Base-by-base conservation (phyloP, 2,113 vertebrate species). In the Nerophis lumbriciformis region DNA sequence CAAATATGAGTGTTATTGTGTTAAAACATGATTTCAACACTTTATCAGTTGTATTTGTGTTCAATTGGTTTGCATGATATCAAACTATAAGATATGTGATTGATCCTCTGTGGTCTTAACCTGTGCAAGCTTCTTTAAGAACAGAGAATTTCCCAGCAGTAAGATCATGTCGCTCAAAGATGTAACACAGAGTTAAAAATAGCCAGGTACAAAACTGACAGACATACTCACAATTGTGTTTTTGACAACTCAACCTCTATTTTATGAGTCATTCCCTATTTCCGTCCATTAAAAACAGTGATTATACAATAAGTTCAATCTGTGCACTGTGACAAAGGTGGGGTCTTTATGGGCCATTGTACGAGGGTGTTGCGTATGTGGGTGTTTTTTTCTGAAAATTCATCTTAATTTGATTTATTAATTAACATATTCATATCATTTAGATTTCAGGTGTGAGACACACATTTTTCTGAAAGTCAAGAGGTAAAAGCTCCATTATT, bases 311-410 rank as follows among this genome's bases (percentile, higher is more conserved):
- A 69, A 54, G 14, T 72, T 56, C 5, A 52, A 49, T 50, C 21
- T 19, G 48, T 58, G 49, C 12, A 66, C 7, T 53, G 61, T 68
- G 58, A 63, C 44, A 44, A 47, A n/a, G n/a, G 47, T 70, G 74
- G 83, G 44, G 57, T 61, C 19, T 15, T 48, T 76, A 73, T 58
- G 83, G 44, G 57, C 64, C 19, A 16, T 48, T 76, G 76, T 58
- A 6, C 47, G 13, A 50, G 50, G 42, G 10, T 38, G 67, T 28
- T 28, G 36, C 5, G 28, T 8, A 61, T 63, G 71, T 75, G 52
- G 37, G 74, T 52, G 63, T 59, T 19, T 64, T 62, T 64, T 62
- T 61, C 44, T 45, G 60, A 71, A 71, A 71, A 68, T 39, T 9
- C 8, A 5, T 53, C 50, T 47, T 36, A 12, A 45, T 59, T 45